Evolutionary conservation across 2,113 vertebrate genomes (phyloP).

Genomic region (Hippocampus zosterae): DNA sequence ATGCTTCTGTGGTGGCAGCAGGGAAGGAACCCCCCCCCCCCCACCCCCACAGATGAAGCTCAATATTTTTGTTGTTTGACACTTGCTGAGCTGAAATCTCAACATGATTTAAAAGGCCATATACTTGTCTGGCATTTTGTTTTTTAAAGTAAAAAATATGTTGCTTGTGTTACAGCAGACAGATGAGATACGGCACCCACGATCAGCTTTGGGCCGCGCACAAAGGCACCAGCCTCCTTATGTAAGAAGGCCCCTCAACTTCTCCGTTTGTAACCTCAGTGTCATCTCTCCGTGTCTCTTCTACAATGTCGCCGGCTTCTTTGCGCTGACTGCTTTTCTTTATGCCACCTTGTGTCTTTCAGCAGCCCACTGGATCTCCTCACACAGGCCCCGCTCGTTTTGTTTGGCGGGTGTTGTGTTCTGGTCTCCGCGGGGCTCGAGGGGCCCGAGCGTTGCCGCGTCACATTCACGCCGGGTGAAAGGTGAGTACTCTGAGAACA

Average conservation of each 20-base stretch:
- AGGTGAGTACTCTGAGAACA: slow-evolving; percentile 75
- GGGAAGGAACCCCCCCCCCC: no score
- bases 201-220: neutral
- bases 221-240: neutral
- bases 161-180: neutral
- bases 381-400: slow-evolving; percentile 23
- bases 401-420: slow-evolving; percentile 58
- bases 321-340: slow-evolving; percentile 33
- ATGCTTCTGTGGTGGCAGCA: neutral
- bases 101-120: neutral
- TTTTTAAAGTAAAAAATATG: neutral
- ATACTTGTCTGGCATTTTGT: neutral
- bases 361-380: slow-evolving; percentile 30
- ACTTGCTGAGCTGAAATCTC: no score
- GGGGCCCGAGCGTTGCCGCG: slow-evolving; percentile 50
- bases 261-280: slow-evolving; percentile 15
- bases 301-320: slow-evolving; percentile 33
- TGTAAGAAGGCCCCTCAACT: neutral
- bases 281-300: slow-evolving; percentile 30
- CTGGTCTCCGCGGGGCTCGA: slow-evolving; percentile 54
- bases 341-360: slow-evolving; percentile 43
- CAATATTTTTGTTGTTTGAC: no score
- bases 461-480: slow-evolving; percentile 65
- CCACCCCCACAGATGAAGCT: no score
- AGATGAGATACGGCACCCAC: neutral